Evolutionary conservation across 2,888 invertebrate species (phyloP).

Genomic region (Caenorhabditis sp.): DNA sequence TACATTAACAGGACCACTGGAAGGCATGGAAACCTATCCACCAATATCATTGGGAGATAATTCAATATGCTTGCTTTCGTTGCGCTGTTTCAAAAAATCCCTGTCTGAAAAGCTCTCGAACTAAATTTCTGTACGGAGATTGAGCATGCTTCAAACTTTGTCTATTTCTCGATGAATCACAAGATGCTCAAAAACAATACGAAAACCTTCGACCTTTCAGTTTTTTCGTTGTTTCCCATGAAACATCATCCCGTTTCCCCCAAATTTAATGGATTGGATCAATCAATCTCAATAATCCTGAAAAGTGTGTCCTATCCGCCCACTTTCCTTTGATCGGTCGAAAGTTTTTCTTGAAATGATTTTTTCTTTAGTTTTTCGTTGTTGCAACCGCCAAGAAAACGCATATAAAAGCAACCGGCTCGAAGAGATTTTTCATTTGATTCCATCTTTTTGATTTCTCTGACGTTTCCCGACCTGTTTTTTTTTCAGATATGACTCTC

Average conservation of each 20-base stretch:
- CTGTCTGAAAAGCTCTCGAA: too few relatives aligned
- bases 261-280: constrained; percentile 19
- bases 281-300: constrained; percentile 24
- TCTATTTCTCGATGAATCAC: neutral
- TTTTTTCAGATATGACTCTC: constrained; percentile 34
- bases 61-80: too few relatives aligned
- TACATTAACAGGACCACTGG: too few relatives aligned
- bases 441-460: neutral
- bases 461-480: neutral
- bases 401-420: constrained; percentile 8
- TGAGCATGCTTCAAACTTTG: neutral
- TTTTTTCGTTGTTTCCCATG: neutral
- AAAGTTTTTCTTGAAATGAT: neutral
- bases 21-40: too few relatives aligned
- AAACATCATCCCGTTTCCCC: neutral
- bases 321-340: neutral
- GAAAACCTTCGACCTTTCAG: neutral
- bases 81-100: too few relatives aligned
- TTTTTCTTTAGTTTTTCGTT: neutral
- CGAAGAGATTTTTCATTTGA: neutral
- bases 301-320: constrained; percentile 11
- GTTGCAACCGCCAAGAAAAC: neutral
- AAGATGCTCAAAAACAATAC: neutral
- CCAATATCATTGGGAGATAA: too few relatives aligned
- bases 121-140: too few relatives aligned